These are phyloP conservation scores for Drosophila neonasuta DNA, from an alignment of 2,888 invertebrate species.

Conservation along the genomic window DNA sequence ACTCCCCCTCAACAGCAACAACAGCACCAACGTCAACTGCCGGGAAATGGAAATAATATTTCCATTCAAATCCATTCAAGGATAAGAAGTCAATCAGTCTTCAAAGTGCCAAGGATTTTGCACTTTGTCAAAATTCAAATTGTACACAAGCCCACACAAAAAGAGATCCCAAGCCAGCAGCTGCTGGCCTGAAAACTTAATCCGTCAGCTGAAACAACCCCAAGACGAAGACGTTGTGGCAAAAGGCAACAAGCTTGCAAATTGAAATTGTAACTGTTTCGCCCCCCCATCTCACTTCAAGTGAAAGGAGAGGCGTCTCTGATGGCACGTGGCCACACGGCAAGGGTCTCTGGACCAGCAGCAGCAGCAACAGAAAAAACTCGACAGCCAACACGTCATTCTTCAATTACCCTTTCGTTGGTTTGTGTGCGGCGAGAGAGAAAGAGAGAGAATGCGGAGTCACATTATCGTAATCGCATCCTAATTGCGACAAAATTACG, in stretches of 20 bases:
- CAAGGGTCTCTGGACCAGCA: conserved; percentile 29
- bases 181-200: conserved; percentile 55
- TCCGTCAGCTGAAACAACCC: conserved; percentile 67
- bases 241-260: conserved; percentile 40
- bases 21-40: background rate
- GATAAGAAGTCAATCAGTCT: conserved; percentile 81
- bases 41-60: conserved; percentile 59
- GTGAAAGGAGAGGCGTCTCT: conserved; percentile 49
- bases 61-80: conserved; percentile 78
- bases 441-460: conserved; percentile 30
- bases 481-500: conserved; percentile 82
- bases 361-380: background rate
- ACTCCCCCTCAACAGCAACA: conserved; percentile 17
- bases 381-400: conserved; percentile 52
- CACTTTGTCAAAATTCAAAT: conserved; percentile 77
- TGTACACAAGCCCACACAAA: conserved; percentile 28
- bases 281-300: background rate
- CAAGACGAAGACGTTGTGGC: conserved; percentile 73
- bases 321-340: conserved; percentile 67
- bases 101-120: conserved; percentile 78
- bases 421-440: background rate
- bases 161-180: conserved; percentile 6
- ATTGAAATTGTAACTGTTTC: conserved; percentile 64
- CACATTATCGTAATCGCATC: conserved; percentile 82
- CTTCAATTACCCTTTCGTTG: conserved; percentile 82